Evolutionary conservation across 2,888 invertebrate species (phyloP), one percentile per base, ranked within the genome.

Genomic region (Sphecodes monilicornis): DNA sequence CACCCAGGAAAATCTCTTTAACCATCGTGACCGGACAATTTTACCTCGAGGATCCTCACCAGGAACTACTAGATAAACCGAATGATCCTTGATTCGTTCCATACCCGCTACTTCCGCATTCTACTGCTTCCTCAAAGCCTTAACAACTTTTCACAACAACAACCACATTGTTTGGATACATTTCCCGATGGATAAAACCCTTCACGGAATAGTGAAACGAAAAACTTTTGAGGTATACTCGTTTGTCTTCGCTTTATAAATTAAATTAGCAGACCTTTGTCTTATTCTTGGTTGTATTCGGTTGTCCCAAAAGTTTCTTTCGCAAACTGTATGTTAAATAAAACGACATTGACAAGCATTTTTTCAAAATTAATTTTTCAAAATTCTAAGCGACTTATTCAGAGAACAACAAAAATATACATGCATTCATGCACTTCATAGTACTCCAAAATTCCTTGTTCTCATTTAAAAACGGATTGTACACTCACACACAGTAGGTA

Each of bases 1-100:
- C 76, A 75, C 39, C 68, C 60, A n/a, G 22, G 72, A 22, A 79
- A 84, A 70, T 80, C 73, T 78, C 76, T 64, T 71, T 69, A n/a
- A 66, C 18, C 50, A 39, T 32, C 46, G 46, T 71, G 29, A 41
- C 66, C 46, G 75, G 16, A 50, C 76, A 54, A 32, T 18, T 68
- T 60, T 69, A 39, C 32, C n/a, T 11, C 64, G 57, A 64, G 29
- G 32, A 70, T 80, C 32, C 22, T 57, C 43, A 10, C n/a, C 46
- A 2, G n/a, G 1, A 18, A 29, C 32, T 18, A 18, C 72, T 18
- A 6, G 26, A 46, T 60, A 60, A 29, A 41, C 68, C 43, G 43
- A 71, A 29, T 32, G n/a, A 18, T 26, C n/a, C 32, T 41, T 50
- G 3, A 71, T 71, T 71, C 66, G 66, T 68, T 70, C 60, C 70